Evolutionary conservation across 2,797 vertebrate genomes (phyloP).

Genomic region (Fistularia tabacaria): DNA sequence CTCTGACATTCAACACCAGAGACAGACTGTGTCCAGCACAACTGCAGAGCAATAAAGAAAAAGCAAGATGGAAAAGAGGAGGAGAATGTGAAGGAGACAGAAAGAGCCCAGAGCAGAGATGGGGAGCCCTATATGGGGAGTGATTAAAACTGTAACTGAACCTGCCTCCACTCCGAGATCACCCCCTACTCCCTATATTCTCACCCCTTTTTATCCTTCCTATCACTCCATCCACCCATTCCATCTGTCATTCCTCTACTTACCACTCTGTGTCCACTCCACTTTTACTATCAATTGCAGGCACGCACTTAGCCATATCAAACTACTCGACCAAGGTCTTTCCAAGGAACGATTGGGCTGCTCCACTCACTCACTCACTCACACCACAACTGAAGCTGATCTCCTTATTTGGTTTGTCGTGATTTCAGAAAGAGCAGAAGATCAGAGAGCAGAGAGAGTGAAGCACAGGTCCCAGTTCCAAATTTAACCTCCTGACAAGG

Average conservation of each 20-base stretch:
- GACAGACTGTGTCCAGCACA: conserved; percentile 27
- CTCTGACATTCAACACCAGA: background rate
- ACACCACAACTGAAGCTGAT: conserved; percentile 38
- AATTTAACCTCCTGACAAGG: conserved; percentile 77
- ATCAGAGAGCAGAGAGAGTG: conserved; percentile 34
- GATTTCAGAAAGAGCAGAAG: conserved; percentile 71
- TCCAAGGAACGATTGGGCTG: conserved; percentile 72
- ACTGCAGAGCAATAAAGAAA: conserved; percentile 23
- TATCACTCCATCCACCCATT: conserved; percentile 23
- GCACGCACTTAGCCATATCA: conserved; percentile 52
- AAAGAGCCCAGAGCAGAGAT: conserved; percentile 34
- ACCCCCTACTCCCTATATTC: conserved; percentile 37
- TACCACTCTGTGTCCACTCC: conserved; percentile 46
- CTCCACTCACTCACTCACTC: conserved; percentile 42
- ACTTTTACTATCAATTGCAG: conserved; percentile 35
- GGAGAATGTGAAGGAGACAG: conserved; percentile 30
- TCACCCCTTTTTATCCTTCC: conserved; percentile 11
- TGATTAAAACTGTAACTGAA: conserved; percentile 76
- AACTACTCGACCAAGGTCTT: conserved; percentile 64
- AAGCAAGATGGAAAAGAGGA: conserved; percentile 32
- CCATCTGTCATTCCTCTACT: conserved; percentile 17
- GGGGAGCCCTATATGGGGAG: conserved; percentile 69
- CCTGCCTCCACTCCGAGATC: conserved; percentile 60
- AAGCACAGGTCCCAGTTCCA: conserved; percentile 75
- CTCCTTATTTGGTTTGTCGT: conserved; percentile 86